phyloP scores from a whole-genome alignment of 1,140 invertebrate genomes.

The Vollenhovia emeryi region DNA sequence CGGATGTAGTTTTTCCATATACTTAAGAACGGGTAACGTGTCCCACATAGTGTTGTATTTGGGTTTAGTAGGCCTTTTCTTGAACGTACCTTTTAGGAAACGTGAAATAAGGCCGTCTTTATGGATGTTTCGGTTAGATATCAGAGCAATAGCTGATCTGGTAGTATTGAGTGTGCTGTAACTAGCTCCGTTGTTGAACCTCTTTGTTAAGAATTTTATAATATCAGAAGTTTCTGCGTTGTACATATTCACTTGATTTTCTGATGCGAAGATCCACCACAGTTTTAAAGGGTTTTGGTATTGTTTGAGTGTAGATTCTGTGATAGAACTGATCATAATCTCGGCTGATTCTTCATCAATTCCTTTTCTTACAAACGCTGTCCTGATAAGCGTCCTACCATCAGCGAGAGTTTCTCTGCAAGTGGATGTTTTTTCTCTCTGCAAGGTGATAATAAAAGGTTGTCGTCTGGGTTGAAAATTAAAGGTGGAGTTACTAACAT shows the following conservation, averaged over 20 bases:
- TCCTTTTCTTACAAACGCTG: constrained; percentile 8
- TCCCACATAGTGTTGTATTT: constrained; percentile 18
- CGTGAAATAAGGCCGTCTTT: neutral
- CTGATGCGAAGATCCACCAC: neutral
- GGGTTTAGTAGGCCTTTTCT: neutral
- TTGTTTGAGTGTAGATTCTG: constrained; percentile 37
- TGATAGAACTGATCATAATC: constrained; percentile 29
- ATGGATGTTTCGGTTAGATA: neutral
- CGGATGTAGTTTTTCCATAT: neutral
- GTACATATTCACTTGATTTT: neutral
- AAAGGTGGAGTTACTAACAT: constrained; percentile 23
- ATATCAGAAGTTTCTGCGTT: constrained; percentile 9
- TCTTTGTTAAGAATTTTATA: constrained; percentile 77
- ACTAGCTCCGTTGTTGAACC: neutral
- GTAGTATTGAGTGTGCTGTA: constrained; percentile 14
- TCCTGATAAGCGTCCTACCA: constrained; percentile 63
- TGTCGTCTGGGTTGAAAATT: constrained; percentile 52
- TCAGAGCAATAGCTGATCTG: constrained; percentile 16
- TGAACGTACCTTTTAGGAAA: neutral
- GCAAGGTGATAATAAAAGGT: constrained; percentile 65
- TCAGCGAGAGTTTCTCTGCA: constrained; percentile 60
- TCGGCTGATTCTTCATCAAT: constrained; percentile 10
- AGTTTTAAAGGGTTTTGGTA: neutral
- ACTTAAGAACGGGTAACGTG: neutral
- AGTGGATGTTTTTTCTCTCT: constrained; percentile 62